Percentiles rank a stretch among this genome's conserved stretches.
Conservation (phyloP, 1,140 invertebrate genomes). For the Pogonomyrmex barbatus region DNA sequence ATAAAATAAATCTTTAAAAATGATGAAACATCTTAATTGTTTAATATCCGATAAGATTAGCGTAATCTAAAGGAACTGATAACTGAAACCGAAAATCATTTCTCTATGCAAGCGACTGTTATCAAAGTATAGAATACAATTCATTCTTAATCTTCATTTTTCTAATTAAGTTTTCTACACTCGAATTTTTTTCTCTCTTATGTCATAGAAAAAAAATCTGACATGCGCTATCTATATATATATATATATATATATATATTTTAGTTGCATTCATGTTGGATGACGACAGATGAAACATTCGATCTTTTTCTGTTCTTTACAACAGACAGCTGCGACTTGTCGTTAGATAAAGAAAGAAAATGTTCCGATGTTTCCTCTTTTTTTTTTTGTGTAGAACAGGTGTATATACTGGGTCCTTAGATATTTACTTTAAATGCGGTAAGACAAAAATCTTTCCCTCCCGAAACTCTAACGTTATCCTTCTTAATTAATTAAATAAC, state of each 20-base stretch:
- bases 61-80: background rate
- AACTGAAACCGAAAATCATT: background rate
- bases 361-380: background rate
- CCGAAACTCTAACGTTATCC: too few relatives aligned
- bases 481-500: too few relatives aligned
- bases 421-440: background rate
- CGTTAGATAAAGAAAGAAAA: background rate
- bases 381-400: background rate
- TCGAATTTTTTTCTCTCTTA: background rate
- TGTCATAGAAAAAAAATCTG: constrained; percentile 13
- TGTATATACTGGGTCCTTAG: background rate
- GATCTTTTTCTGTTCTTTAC: constrained; percentile 1
- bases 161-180: background rate
- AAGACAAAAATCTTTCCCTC: background rate
- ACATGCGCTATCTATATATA: too few relatives aligned
- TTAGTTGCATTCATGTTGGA: background rate
- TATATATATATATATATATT: too few relatives aligned
- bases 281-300: background rate
- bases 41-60: constrained; percentile 31
- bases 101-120: background rate
- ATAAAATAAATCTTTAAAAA: background rate
- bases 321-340: background rate
- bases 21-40: too few relatives aligned
- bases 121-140: background rate
- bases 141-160: background rate